Evolutionary conservation across 2,888 invertebrate species (phyloP).

Genomic region (Aleiodes leptofemur): DNA sequence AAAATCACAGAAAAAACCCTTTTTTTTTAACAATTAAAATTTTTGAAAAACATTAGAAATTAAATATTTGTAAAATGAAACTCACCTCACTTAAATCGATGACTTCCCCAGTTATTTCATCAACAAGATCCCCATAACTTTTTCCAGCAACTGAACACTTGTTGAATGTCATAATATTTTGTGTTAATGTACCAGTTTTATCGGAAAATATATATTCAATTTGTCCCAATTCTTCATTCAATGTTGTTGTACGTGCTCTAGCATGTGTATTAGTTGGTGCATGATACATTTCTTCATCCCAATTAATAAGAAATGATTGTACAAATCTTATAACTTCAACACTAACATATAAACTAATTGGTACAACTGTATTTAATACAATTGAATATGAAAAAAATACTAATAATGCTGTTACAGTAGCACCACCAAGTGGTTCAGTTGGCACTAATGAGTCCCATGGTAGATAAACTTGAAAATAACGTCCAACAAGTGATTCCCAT

Average conservation of each 20-base stretch:
- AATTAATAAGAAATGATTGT: conserved; percentile 99
- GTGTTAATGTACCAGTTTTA: conserved; percentile 99
- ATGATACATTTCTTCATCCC: conserved; percentile 99
- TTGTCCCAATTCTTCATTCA: conserved; percentile 99
- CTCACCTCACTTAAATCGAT: conserved; percentile 90
- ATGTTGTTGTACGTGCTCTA: conserved; percentile 96
- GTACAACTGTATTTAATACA: conserved; percentile 99
- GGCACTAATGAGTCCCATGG: conserved; percentile 97
- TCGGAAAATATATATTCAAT: conserved; percentile 99
- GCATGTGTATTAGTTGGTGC: conserved; percentile 93
- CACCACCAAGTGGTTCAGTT: conserved; percentile 87
- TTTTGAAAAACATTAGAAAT: conserved; percentile 13
- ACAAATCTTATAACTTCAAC: conserved; percentile 98
- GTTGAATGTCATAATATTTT: conserved; percentile 99
- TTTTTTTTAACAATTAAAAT: background rate
- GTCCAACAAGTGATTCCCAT: conserved; percentile 96
- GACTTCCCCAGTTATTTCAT: conserved; percentile 90
- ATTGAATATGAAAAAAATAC: conserved; percentile 99
- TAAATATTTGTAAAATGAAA: conserved; percentile 49
- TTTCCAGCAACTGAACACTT: conserved; percentile 97
- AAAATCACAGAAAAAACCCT: background rate
- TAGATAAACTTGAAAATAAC: conserved; percentile 91
- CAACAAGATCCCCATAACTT: conserved; percentile 93
- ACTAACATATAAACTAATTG: conserved; percentile 98
- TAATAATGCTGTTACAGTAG: conserved; percentile 94